phyloP scores from a whole-genome alignment of 2,113 vertebrate species.

The Peromyscus californicus region DNA sequence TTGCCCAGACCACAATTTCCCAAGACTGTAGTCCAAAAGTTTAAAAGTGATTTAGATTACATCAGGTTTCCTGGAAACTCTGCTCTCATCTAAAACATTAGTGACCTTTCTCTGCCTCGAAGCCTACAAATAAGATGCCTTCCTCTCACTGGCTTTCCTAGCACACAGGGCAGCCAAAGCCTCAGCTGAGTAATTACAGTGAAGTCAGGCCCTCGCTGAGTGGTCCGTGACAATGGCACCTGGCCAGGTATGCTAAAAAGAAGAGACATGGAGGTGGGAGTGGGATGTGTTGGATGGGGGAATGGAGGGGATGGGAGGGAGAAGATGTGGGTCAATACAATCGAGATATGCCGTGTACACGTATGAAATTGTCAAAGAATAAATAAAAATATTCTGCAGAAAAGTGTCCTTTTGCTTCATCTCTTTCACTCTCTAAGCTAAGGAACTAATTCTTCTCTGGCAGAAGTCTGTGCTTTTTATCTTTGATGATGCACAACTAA shows the following conservation, averaged over 20 bases:
- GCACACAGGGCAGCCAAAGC: background rate
- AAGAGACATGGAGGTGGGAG: background rate
- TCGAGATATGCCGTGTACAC: background rate
- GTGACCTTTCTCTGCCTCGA: background rate
- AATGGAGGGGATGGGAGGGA: too few relatives aligned
- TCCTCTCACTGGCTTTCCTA: background rate
- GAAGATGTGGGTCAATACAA: background rate
- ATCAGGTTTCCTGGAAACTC: constrained; percentile 54
- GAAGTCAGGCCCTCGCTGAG: background rate
- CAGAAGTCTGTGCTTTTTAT: background rate
- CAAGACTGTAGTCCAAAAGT: constrained; percentile 31
- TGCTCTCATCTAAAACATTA: constrained; percentile 36
- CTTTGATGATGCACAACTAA: background rate
- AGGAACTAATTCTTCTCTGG: background rate
- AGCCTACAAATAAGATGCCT: constrained; percentile 39
- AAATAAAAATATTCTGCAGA: background rate
- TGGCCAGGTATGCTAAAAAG: background rate
- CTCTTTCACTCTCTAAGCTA: background rate
- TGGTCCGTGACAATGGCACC: background rate
- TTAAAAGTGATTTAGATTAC: constrained; percentile 63
- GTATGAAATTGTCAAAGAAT: background rate
- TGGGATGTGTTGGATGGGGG: too few relatives aligned
- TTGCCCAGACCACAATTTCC: constrained; percentile 54
- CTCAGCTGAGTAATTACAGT: background rate
- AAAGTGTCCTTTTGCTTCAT: too few relatives aligned